These are phyloP conservation scores for Poecilia gillii DNA, from an alignment of 2,797 vertebrate species.

Conservation along the genomic window DNA sequence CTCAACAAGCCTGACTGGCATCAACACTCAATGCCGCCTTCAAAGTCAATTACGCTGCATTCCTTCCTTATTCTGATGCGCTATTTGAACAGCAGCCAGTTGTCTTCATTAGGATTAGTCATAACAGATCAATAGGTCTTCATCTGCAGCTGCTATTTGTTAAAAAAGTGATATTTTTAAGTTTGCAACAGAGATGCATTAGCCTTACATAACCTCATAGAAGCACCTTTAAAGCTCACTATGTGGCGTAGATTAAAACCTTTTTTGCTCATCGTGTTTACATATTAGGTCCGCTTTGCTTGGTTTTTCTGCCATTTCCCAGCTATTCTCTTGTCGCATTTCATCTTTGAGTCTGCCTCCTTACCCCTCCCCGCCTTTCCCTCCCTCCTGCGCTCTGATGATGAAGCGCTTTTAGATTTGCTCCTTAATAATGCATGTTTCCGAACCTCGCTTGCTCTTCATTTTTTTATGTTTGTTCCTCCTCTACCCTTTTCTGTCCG, in stretches of 20 bases:
- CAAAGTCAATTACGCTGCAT: not conserved
- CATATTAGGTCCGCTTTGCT: constrained; percentile 32
- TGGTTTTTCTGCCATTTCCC: constrained; percentile 14
- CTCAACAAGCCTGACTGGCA: not conserved
- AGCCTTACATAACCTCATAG: not conserved
- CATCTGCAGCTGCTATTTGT: not conserved
- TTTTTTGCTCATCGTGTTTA: not conserved
- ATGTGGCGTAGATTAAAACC: not conserved
- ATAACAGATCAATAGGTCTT: not conserved
- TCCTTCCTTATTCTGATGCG: not conserved
- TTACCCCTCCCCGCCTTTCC: not conserved
- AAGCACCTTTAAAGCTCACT: not conserved
- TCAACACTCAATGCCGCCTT: not conserved
- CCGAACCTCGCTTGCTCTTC: constrained; percentile 48
- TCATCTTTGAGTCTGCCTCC: constrained; percentile 8
- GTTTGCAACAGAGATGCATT: not conserved
- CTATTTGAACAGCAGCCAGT: not conserved
- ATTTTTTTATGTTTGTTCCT: constrained; percentile 50
- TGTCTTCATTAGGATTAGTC: not conserved
- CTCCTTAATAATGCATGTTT: constrained; percentile 73
- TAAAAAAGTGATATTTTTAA: not conserved
- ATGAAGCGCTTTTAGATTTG: constrained; percentile 74
- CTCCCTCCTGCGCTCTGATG: constrained; percentile 35
- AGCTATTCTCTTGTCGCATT: not conserved
- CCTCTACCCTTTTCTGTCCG: constrained; percentile 11